Evolutionary conservation across 2,797 vertebrate genomes (phyloP).

Genomic region (Myotis pilosus): DNA sequence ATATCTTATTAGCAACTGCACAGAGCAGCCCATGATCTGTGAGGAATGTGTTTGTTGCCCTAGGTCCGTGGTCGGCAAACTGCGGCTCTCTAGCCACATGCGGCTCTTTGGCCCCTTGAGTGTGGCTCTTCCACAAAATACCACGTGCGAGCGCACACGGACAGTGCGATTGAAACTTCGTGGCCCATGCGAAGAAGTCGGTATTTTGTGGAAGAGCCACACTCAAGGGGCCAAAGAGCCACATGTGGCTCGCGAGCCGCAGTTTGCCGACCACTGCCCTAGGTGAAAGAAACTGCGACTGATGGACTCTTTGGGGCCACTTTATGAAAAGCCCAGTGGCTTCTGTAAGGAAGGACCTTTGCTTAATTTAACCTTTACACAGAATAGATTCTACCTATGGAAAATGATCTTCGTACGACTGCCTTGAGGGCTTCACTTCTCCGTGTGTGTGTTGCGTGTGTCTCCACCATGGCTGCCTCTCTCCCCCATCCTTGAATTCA

Average conservation of each 20-base stretch:
- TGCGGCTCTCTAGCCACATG: too few relatives aligned
- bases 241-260: too few relatives aligned
- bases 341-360: conserved; percentile 68
- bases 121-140: too few relatives aligned
- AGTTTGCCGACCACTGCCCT: neutral
- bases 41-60: conserved; percentile 81
- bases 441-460: neutral
- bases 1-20: conserved; percentile 85
- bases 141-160: too few relatives aligned
- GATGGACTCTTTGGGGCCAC: conserved; percentile 53
- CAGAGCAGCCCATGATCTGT: conserved; percentile 78
- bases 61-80: neutral
- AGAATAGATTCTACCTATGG: conserved; percentile 66
- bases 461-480: neutral
- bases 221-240: too few relatives aligned
- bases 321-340: conserved; percentile 51
- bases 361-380: conserved; percentile 66
- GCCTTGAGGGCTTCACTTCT: conserved; percentile 47
- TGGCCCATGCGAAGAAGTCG: too few relatives aligned
- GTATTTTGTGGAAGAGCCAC: too few relatives aligned
- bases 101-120: too few relatives aligned
- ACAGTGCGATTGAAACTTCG: too few relatives aligned
- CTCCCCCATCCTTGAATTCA: neutral
- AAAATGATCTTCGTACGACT: conserved; percentile 40
- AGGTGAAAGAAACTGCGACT: conserved; percentile 68